A percentile compares a stretch with the other conserved stretches of the same genome.
Evolutionary conservation across 2,113 vertebrate species (phyloP).

Genomic region (Marcusenius ussheri): DNA sequence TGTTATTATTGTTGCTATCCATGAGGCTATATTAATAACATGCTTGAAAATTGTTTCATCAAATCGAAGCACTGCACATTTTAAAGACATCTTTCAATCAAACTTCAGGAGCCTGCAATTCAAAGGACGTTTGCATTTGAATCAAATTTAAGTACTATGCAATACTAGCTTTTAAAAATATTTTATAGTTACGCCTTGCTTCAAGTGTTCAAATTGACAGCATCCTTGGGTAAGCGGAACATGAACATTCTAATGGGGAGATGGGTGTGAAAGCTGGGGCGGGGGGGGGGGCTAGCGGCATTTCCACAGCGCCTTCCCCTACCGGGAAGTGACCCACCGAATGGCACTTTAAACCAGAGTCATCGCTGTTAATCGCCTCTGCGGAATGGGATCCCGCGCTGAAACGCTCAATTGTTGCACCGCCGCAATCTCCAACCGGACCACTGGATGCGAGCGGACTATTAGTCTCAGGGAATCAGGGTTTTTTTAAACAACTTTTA

Average conservation of each 20-base stretch:
- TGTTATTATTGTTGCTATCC: background rate
- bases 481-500: constrained; percentile 18
- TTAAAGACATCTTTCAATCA: background rate
- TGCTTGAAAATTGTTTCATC: background rate
- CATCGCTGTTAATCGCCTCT: background rate
- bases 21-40: background rate
- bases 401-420: background rate
- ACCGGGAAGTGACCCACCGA: background rate
- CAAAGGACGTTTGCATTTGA: background rate
- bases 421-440: background rate
- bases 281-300: background rate
- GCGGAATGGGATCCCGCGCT: background rate
- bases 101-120: background rate
- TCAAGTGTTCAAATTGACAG: background rate
- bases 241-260: background rate
- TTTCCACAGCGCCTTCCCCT: background rate
- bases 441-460: background rate
- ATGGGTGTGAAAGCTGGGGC: background rate
- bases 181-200: background rate
- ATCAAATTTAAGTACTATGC: background rate
- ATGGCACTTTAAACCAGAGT: background rate
- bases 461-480: background rate
- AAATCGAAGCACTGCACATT: background rate
- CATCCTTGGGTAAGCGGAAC: background rate
- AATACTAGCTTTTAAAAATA: background rate